Evolutionary conservation across 1,140 invertebrate genomes (phyloP), one percentile per base, ranked within the genome.

Genomic region (Scaptomyza montana): DNA sequence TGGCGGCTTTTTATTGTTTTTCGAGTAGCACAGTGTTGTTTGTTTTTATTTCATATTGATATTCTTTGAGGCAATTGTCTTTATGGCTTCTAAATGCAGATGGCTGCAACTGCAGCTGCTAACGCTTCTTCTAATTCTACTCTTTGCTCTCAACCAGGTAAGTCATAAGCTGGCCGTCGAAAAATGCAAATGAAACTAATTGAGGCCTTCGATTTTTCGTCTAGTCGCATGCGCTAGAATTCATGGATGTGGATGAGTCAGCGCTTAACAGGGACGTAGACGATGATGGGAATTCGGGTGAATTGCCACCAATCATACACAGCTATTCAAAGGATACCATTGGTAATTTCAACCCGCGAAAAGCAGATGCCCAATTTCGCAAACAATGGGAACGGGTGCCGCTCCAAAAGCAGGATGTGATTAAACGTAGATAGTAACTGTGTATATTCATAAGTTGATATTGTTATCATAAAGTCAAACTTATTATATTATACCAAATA

Each of bases 311-410:
- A 0, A 39, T 49, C 0, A 51, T 79, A n/a, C 80, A 68, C 0
- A 77, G 74, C 51, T 87, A 87, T 6, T 68, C 78, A 7, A 72
- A 69, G 25, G 82, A 87, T 8, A 87, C 82, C 9, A 78, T 87
- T 28, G 79, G 72, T 0, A 80, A 74, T 12, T 89, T 79, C 19
- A 87, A 87, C 69, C 84, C 82, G 0, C 73, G 69, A 1, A 82
- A 87, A 12, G 9, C 54, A 9, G 84, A 87, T 46, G 55, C 65
- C 0, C 67, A 74, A 4, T 87, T 89, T 12, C 78, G 79, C 3
- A 74, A 78, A 6, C 51, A 68, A 0, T 87, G 82, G 82, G 82
- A 87, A 41, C 72, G 79, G 0, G 69, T 87, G 43, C 82, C 82
- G 0, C 62, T 50, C 0, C 76, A 87, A 33, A 89, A 87, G 43